Percentiles rank a stretch among this genome's conserved stretches.
These are phyloP conservation scores for Triplophysa dalaica DNA, from an alignment of 2,113 vertebrate genomes.

Conservation along the genomic window DNA sequence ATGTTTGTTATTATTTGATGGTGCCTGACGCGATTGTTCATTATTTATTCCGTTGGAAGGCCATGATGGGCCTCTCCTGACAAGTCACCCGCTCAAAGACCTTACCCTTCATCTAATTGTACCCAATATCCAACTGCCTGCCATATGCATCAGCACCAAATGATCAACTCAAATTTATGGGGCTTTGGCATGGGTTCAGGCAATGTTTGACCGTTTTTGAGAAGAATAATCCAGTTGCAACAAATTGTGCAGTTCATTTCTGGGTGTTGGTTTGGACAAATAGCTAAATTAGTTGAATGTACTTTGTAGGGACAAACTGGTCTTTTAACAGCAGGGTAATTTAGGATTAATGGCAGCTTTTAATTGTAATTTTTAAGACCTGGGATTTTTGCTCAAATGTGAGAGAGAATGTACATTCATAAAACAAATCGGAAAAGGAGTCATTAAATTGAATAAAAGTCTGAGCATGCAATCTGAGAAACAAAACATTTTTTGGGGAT, in stretches of 20 bases:
- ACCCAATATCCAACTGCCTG: background rate
- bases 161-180: conserved; percentile 29
- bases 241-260: conserved; percentile 34
- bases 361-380: background rate
- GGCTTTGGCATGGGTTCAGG: conserved; percentile 1
- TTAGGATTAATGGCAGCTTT: background rate
- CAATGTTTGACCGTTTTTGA: conserved; percentile 21
- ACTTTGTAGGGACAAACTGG: conserved; percentile 23
- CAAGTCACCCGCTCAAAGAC: conserved; percentile 49
- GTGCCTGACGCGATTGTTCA: conserved; percentile 59
- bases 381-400: background rate
- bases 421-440: too few relatives aligned
- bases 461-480: background rate
- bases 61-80: conserved; percentile 61
- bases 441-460: conserved; percentile 17
- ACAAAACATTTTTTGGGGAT: too few relatives aligned
- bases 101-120: conserved; percentile 27
- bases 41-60: conserved; percentile 70
- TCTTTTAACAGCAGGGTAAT: background rate
- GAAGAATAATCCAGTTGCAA: conserved; percentile 24
- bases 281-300: conserved; percentile 36
- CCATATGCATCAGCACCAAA: conserved; percentile 25
- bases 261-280: conserved; percentile 34
- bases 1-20: conserved; percentile 73
- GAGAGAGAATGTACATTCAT: background rate